Conservation (phyloP, 2,888 invertebrate species). For the Drosophila mimetica region DNA sequence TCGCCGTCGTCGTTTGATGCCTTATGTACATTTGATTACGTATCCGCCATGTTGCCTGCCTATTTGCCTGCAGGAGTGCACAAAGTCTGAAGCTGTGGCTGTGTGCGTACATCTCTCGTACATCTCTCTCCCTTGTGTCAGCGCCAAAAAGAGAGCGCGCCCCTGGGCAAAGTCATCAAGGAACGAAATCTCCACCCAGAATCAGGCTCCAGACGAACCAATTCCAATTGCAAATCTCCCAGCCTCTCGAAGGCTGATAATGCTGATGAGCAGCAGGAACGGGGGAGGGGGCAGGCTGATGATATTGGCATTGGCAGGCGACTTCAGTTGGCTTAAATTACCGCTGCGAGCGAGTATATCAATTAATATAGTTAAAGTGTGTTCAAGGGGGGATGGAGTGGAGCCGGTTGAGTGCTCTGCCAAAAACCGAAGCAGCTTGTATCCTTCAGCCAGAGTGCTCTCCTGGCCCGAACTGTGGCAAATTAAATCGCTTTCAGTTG, state of each 20-base stretch:
- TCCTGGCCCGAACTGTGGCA: slow-evolving; percentile 38
- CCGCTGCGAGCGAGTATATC: slow-evolving; percentile 76
- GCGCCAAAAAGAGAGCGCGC: slow-evolving; percentile 65
- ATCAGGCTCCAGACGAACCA: slow-evolving; percentile 13
- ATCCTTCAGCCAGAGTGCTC: slow-evolving; percentile 30
- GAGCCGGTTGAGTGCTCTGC: slow-evolving; percentile 17
- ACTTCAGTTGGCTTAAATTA: slow-evolving; percentile 74
- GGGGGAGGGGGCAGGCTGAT: slow-evolving; percentile 26
- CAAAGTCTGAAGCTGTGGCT: slow-evolving; percentile 3
- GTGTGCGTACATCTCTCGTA: not conserved
- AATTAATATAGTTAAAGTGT: slow-evolving; percentile 78
- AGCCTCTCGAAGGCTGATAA: not conserved
- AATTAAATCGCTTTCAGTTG: slow-evolving; percentile 70
- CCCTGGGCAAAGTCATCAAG: slow-evolving; percentile 70
- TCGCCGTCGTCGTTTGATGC: slow-evolving; percentile 60
- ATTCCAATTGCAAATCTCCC: slow-evolving; percentile 15
- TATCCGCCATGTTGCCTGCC: slow-evolving; percentile 64
- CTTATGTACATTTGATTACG: slow-evolving; percentile 77
- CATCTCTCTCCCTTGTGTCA: slow-evolving; percentile 19
- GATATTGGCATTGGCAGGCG: slow-evolving; percentile 71
- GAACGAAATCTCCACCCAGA: slow-evolving; percentile 27
- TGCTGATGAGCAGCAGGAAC: slow-evolving; percentile 31
- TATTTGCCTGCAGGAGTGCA: slow-evolving; percentile 47
- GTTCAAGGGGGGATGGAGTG: slow-evolving; percentile 26
- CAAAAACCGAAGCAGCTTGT: slow-evolving; percentile 26